Base-by-base conservation (phyloP, 2,888 invertebrate species). In the Tenthredo notha region DNA sequence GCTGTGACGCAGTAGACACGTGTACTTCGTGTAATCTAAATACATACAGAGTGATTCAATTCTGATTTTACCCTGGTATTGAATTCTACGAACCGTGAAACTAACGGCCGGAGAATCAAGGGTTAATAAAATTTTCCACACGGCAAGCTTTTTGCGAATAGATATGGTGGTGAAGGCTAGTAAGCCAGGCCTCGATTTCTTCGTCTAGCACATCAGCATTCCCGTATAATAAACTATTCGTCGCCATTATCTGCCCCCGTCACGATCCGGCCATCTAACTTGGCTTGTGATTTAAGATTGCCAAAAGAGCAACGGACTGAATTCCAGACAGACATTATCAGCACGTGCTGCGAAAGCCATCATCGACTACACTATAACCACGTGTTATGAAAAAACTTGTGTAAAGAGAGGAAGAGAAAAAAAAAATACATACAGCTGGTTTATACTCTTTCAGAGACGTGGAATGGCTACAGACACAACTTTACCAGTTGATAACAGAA, bases 301-400 rank as follows among this genome's bases (percentile, higher is more conserved):
- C 40, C 12, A 61, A 61, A 80, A 40, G 50, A 80, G 37, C 21
- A 58, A 78, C 50, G 29, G 2, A 78, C 47, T 12, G 33, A 12
- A 54, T 78, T 50, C 78, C 61, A 80, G 80, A 80, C 78, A 33
- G 33, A 61, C 37, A 80, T 61, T 80, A 50, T 80, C 80, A 61
- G 40, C 58, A 80, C 80, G 61, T 80, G 29, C 80, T 12, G n/a
- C 40, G 29, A 58, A 61, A 61, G 61, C 54, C 33, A 77, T 33
- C 54, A 58, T 77, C 50, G 7, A 18, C 33, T 25, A 29, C 43
- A n/a, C n/a, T 25, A 4, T 21, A 74, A 15, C 25, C 50, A 77
- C 33, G 50, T 54, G 54, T 25, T 54, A 15, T 54, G 50, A 37
- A 54, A 77, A 74, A 74, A 43, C n/a, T 74, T 43, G 6, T 43